A percentile compares a stretch with the other conserved stretches of the same genome.
Evolutionary conservation across 2,888 invertebrate species (phyloP).

Genomic region (Pachycephus smyrnensis): DNA sequence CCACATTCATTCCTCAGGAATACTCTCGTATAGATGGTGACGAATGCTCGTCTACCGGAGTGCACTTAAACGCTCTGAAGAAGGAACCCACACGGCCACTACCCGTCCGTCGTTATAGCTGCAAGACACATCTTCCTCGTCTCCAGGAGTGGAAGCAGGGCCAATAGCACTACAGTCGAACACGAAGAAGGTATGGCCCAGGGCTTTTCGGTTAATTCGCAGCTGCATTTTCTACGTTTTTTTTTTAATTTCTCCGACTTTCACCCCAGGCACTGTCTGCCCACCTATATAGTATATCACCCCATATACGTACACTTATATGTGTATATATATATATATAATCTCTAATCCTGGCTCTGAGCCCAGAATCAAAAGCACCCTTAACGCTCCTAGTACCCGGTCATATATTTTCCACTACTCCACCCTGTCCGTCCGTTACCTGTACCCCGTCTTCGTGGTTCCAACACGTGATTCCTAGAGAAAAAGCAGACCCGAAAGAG

Average conservation of each 20-base stretch:
- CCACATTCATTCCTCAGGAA: neutral
- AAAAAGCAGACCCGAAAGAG: neutral
- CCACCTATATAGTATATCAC: neutral
- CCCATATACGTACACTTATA: neutral
- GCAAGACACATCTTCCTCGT: neutral
- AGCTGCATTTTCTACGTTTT: slow-evolving; percentile 26
- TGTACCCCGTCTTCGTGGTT: neutral
- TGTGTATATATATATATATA: neutral
- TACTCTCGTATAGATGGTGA: neutral
- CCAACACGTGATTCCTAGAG: neutral
- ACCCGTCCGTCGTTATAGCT: neutral
- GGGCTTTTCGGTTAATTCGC: slow-evolving; percentile 33
- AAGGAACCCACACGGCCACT: neutral
- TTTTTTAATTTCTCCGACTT: slow-evolving; percentile 23
- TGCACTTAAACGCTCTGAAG: neutral
- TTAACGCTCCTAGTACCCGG: neutral
- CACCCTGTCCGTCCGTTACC: neutral
- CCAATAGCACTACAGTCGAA: neutral
- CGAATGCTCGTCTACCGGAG: neutral
- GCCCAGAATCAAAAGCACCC: slow-evolving; percentile 7
- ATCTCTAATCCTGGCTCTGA: slow-evolving; percentile 3
- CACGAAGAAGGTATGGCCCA: slow-evolving; percentile 6
- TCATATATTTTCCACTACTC: neutral
- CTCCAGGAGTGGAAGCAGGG: neutral
- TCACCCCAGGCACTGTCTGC: neutral